Percentiles rank a stretch among this genome's conserved stretches.
Evolutionary conservation across 2,888 invertebrate species (phyloP).

Genomic region (Phorcus lineatus): DNA sequence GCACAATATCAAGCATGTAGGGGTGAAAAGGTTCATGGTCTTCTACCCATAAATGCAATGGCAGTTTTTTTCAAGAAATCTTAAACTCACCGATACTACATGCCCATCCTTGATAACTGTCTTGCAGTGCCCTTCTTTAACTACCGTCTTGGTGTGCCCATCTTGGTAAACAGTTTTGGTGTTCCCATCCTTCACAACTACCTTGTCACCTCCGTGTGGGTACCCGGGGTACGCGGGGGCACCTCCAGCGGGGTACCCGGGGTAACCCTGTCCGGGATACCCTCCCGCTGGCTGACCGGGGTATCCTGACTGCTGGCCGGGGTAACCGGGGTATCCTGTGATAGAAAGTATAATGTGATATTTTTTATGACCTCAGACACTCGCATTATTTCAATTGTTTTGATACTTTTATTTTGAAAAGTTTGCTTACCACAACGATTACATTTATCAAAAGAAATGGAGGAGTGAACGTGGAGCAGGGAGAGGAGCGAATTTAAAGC

Average conservation of each 20-base stretch:
- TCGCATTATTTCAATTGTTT: too few relatives aligned
- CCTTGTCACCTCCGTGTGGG: neutral
- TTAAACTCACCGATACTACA: neutral
- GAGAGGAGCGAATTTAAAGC: too few relatives aligned
- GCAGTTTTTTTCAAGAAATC: too few relatives aligned
- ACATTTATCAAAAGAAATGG: too few relatives aligned
- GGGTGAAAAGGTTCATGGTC: too few relatives aligned
- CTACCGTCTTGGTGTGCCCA: neutral
- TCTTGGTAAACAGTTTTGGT: neutral
- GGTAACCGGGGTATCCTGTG: neutral
- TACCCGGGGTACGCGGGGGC: neutral
- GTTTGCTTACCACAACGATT: too few relatives aligned
- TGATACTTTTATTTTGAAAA: too few relatives aligned
- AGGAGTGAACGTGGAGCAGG: too few relatives aligned
- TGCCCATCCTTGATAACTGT: neutral
- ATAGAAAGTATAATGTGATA: too few relatives aligned
- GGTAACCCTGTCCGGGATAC: neutral
- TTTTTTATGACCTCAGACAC: too few relatives aligned
- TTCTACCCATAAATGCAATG: too few relatives aligned
- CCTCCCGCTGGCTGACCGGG: neutral
- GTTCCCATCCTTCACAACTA: neutral
- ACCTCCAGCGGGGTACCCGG: neutral
- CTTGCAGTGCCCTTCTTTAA: neutral
- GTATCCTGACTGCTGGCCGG: neutral
- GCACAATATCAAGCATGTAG: too few relatives aligned